Conservation (phyloP, 2,113 vertebrate genomes). For the Rhabdomys dilectus region DNA sequence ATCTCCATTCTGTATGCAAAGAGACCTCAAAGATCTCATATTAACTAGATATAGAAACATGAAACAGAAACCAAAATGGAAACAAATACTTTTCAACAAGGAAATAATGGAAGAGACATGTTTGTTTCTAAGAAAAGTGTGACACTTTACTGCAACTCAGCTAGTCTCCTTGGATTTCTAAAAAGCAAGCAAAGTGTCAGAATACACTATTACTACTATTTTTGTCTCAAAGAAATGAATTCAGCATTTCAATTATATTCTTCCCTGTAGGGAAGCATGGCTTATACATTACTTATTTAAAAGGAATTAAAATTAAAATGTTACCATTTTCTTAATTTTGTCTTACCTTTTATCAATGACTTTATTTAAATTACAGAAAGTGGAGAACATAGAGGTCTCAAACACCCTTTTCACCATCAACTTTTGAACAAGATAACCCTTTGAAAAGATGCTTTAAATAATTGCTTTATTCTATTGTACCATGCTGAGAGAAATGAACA, state of each 20-base stretch:
- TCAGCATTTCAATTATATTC: constrained; percentile 75
- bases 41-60: constrained; percentile 36
- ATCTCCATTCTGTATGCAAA: constrained; percentile 31
- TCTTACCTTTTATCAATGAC: constrained; percentile 57
- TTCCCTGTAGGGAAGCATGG: constrained; percentile 61
- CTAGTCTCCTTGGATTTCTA: constrained; percentile 50
- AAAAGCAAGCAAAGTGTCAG: constrained; percentile 63
- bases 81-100: constrained; percentile 52
- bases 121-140: constrained; percentile 68
- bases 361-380: constrained; percentile 41
- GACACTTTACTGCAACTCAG: constrained; percentile 45
- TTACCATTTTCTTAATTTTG: constrained; percentile 57
- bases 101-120: background rate
- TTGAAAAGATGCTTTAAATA: constrained; percentile 30
- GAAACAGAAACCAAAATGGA: constrained; percentile 22
- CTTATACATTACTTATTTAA: constrained; percentile 71
- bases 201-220: constrained; percentile 70
- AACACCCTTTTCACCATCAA: background rate
- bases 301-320: constrained; percentile 71
- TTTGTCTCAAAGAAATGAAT: constrained; percentile 75
- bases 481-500: constrained; percentile 44
- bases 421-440: constrained; percentile 34
- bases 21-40: background rate
- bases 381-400: background rate
- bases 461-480: constrained; percentile 9